A percentile compares a stretch with the other conserved stretches of the same genome.
Evolutionary conservation across 2,113 vertebrate species (phyloP).

Genomic region (Rousettus leschenaultii): DNA sequence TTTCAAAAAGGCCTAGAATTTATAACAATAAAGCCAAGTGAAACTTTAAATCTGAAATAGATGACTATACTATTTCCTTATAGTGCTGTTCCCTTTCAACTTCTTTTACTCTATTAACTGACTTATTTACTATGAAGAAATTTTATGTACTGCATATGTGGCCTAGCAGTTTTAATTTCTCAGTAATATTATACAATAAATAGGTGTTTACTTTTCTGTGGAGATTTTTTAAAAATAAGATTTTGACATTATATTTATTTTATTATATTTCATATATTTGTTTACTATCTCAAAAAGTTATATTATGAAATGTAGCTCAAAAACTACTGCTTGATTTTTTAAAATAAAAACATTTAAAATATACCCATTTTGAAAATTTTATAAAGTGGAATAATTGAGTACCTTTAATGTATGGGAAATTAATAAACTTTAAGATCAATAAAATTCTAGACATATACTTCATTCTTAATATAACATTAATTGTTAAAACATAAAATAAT

Average conservation of each 20-base stretch:
- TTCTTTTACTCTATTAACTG: not conserved
- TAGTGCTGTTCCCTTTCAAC: not conserved
- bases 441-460: not conserved
- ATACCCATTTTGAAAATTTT: not conserved
- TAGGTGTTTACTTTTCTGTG: not conserved
- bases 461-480: not conserved
- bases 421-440: not conserved
- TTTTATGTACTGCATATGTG: not conserved
- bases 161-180: not conserved
- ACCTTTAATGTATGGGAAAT: not conserved
- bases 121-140: not conserved
- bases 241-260: not conserved
- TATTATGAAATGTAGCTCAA: not conserved
- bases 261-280: not conserved
- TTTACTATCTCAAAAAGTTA: not conserved
- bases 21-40: not conserved
- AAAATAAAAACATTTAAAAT: conserved; percentile 14
- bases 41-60: not conserved
- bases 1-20: conserved; percentile 10
- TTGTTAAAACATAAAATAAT: not conserved
- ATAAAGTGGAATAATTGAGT: not conserved
- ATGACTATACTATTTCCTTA: not conserved
- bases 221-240: not conserved
- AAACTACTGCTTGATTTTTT: not conserved
- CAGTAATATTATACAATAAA: not conserved